A percentile compares a stretch with the other conserved stretches of the same genome.
These are phyloP conservation scores for Ganaspis sp. DNA, from an alignment of 1,140 invertebrate species.

Conservation along the genomic window DNA sequence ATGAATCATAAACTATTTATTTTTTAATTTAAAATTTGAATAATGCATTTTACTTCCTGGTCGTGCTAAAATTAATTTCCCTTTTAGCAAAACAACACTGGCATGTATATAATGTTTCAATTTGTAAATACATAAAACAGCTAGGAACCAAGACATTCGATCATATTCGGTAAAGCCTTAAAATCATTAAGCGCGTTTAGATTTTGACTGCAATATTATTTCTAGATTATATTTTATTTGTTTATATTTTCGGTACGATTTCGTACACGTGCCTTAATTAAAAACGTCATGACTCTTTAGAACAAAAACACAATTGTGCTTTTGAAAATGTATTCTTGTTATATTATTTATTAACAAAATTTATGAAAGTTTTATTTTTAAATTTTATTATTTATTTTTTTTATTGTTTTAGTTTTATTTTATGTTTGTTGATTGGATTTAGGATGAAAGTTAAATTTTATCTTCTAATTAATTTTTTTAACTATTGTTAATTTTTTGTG, in stretches of 20 bases:
- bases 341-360: not conserved
- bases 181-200: not conserved
- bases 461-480: not conserved
- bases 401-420: too few relatives aligned
- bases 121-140: conserved; percentile 6
- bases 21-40: too few relatives aligned
- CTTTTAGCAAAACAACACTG: not conserved
- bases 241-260: not conserved
- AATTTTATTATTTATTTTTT: too few relatives aligned
- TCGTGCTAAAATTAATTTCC: conserved; percentile 10
- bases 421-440: too few relatives aligned
- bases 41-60: not conserved
- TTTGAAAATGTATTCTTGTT: not conserved
- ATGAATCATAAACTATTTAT: too few relatives aligned
- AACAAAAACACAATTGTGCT: not conserved
- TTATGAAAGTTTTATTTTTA: not conserved
- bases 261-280: conserved; percentile 15
- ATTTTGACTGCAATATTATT: conserved; percentile 21
- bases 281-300: conserved; percentile 1
- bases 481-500: too few relatives aligned
- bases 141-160: conserved; percentile 5
- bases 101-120: conserved; percentile 6
- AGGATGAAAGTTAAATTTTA: too few relatives aligned
- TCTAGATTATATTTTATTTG: not conserved
- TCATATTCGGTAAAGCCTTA: not conserved